Evolutionary conservation across 2,888 invertebrate genomes (phyloP).

Genomic region (Parelbella ahira): DNA sequence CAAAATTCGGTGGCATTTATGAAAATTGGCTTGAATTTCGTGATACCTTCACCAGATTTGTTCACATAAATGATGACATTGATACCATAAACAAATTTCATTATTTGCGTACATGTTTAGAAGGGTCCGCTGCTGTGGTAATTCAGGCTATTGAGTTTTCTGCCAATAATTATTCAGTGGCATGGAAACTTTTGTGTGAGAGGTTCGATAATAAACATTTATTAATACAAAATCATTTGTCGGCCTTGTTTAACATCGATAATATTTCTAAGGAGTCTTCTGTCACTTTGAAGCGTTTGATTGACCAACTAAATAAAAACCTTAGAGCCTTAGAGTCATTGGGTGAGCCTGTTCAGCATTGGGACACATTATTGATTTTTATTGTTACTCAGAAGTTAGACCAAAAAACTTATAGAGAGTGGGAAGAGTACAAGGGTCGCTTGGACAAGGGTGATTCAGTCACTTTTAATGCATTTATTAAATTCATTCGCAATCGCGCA

Average conservation of each 20-base stretch:
- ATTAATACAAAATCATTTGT: not conserved
- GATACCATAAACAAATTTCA: constrained; percentile 3
- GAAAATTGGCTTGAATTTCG: constrained; percentile 8
- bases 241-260: constrained; percentile 3
- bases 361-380: too few species aligned
- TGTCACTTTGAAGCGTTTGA: not conserved
- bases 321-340: too few species aligned
- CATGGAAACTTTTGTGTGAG: constrained; percentile 2
- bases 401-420: too few species aligned
- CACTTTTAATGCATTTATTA: too few species aligned
- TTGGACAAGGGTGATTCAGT: too few species aligned
- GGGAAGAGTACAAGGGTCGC: too few species aligned
- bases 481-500: too few species aligned
- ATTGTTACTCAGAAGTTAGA: too few species aligned
- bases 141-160: constrained; percentile 1
- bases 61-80: constrained; percentile 2
- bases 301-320: too few species aligned
- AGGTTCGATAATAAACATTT: constrained; percentile 3
- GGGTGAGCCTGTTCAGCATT: too few species aligned
- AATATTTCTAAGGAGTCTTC: not conserved
- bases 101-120: not conserved
- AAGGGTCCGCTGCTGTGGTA: constrained; percentile 3
- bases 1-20: constrained; percentile 5
- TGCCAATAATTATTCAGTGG: constrained; percentile 1
- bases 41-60: constrained; percentile 4